Conservation (phyloP, 2,797 vertebrate species). For the Pangasius djambal region DNA sequence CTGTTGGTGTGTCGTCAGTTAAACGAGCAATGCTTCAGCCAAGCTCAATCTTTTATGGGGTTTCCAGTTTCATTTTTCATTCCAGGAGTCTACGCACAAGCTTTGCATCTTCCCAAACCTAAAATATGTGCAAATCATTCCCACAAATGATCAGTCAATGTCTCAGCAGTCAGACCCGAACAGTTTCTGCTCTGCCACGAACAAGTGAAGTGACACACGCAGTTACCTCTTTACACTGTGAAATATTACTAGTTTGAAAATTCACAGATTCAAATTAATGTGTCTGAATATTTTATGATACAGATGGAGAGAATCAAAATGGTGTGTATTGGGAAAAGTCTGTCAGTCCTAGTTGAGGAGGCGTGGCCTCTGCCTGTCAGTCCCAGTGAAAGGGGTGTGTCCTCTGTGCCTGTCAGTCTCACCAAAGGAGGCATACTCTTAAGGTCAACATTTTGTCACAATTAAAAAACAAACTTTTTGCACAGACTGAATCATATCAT, state of each 20-base stretch:
- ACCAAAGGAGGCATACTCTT: background rate
- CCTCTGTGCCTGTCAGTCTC: background rate
- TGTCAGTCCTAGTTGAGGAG: background rate
- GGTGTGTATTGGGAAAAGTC: background rate
- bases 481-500: background rate
- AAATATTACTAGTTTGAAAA: constrained; percentile 14
- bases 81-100: constrained; percentile 57
- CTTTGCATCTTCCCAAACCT: constrained; percentile 40
- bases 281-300: background rate
- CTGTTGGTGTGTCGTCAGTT: constrained; percentile 24
- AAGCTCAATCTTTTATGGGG: constrained; percentile 51
- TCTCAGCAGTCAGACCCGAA: background rate
- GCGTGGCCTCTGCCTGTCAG: too few relatives aligned
- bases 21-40: constrained; percentile 10
- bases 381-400: background rate
- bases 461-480: background rate
- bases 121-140: constrained; percentile 56
- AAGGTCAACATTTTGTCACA: background rate
- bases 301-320: background rate
- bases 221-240: background rate
- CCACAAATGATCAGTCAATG: constrained; percentile 53
- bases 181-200: background rate
- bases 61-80: constrained; percentile 57
- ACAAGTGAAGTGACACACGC: background rate
- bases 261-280: background rate